These are phyloP conservation scores for Dynastes grantii DNA, from an alignment of 2,888 invertebrate genomes.

Conservation along the genomic window DNA sequence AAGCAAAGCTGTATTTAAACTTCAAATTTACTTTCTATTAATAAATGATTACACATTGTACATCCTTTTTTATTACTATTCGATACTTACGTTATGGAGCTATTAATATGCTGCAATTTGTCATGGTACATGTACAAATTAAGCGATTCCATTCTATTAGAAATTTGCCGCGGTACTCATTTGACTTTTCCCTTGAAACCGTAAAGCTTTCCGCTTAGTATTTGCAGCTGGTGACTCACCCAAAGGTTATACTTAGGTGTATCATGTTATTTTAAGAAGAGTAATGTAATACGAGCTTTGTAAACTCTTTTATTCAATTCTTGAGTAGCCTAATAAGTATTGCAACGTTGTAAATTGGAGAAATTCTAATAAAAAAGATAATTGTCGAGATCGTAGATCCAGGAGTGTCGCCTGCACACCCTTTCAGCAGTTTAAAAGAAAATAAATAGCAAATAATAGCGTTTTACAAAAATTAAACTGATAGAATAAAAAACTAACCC, in stretches of 20 bases:
- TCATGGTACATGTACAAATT: constrained; percentile 16
- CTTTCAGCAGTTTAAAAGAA: too few relatives aligned
- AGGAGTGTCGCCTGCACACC: too few relatives aligned
- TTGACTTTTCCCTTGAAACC: neutral
- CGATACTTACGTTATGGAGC: neutral
- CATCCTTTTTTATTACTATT: neutral
- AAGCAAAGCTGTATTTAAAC: neutral
- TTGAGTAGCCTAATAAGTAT: too few relatives aligned
- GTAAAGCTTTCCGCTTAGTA: neutral
- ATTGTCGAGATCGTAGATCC: too few relatives aligned
- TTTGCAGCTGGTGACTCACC: neutral
- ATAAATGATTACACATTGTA: neutral
- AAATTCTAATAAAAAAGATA: too few relatives aligned
- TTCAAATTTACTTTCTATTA: constrained; percentile 9
- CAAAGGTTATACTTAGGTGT: neutral
- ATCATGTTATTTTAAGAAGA: neutral
- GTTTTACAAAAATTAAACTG: too few relatives aligned
- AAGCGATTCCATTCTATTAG: neutral
- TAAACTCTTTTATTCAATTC: too few relatives aligned
- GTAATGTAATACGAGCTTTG: neutral
- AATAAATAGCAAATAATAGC: too few relatives aligned
- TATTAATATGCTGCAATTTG: constrained; percentile 1
- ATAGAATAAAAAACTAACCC: too few relatives aligned
- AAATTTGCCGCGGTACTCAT: neutral
- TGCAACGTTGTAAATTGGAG: too few relatives aligned